These are phyloP conservation scores for Hirtodrosophila cameraria DNA, from an alignment of 2,888 invertebrate species.

Conservation along the genomic window DNA sequence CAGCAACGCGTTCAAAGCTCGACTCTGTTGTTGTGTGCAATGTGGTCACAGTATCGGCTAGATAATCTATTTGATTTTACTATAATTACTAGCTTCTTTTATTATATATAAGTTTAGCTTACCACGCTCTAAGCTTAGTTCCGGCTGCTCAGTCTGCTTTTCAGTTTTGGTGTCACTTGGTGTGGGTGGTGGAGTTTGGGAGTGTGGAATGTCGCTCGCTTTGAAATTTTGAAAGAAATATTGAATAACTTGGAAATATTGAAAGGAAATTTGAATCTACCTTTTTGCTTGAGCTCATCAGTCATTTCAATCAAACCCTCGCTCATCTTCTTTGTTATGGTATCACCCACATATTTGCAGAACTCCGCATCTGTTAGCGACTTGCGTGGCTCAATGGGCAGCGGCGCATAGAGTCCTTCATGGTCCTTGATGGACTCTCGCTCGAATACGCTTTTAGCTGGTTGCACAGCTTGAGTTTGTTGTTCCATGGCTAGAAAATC, in stretches of 20 bases:
- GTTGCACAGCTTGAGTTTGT: conserved; percentile 45
- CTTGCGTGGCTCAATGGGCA: conserved; percentile 76
- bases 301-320: conserved; percentile 81
- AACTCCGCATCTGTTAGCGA: conserved; percentile 83
- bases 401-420: conserved; percentile 57
- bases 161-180: conserved; percentile 79
- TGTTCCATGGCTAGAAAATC: conserved; percentile 71
- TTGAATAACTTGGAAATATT: conserved; percentile 3
- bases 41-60: conserved; percentile 77
- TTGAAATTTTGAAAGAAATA: background rate
- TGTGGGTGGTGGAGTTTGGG: conserved; percentile 84
- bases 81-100: too few relatives aligned
- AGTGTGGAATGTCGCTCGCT: conserved; percentile 81
- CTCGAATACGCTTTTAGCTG: too few relatives aligned
- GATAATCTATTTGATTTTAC: conserved; percentile 53
- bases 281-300: conserved; percentile 79
- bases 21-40: conserved; percentile 80
- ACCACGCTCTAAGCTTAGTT: conserved; percentile 62
- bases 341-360: conserved; percentile 83
- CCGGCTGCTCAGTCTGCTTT: conserved; percentile 63
- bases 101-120: background rate
- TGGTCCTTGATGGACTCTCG: conserved; percentile 44
- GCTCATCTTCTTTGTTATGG: conserved; percentile 83
- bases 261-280: conserved; percentile 46
- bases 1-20: conserved; percentile 78